Evolutionary conservation across 2,888 invertebrate species (phyloP).

Genomic region (Cantharis rufa): DNA sequence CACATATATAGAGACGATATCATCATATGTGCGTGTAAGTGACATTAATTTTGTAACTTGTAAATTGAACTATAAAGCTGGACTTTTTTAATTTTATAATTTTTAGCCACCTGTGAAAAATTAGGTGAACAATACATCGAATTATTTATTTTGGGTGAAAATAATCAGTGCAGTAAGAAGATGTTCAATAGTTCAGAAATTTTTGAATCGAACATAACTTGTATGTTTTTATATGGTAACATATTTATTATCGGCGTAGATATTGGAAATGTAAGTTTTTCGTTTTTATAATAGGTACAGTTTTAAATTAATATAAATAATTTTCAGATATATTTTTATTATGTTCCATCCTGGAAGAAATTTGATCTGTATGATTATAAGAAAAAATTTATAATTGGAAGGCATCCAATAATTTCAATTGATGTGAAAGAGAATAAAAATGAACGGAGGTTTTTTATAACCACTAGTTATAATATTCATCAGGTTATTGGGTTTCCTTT

Average conservation of each 20-base stretch:
- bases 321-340: constrained; percentile 51
- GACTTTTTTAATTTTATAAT: not conserved
- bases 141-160: constrained; percentile 49
- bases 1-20: constrained; percentile 49
- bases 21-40: constrained; percentile 50
- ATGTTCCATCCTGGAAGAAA: constrained; percentile 51
- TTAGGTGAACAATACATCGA: constrained; percentile 50
- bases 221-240: constrained; percentile 52
- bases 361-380: constrained; percentile 50
- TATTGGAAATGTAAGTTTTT: constrained; percentile 49
- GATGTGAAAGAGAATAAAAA: constrained; percentile 47
- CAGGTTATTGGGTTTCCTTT: constrained; percentile 37
- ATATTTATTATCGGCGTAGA: constrained; percentile 51
- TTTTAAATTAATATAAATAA: not conserved
- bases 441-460: constrained; percentile 49
- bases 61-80: too few species aligned
- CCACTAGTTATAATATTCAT: constrained; percentile 50
- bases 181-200: constrained; percentile 51
- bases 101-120: constrained; percentile 44
- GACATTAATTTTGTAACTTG: too few species aligned
- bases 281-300: not conserved
- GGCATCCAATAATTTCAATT: constrained; percentile 51
- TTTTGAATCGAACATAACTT: constrained; percentile 49
- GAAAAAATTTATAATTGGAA: constrained; percentile 47
- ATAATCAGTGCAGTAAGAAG: constrained; percentile 48